phyloP scores from a whole-genome alignment of 2,888 invertebrate genomes.

The Blastobasis adustella region DNA sequence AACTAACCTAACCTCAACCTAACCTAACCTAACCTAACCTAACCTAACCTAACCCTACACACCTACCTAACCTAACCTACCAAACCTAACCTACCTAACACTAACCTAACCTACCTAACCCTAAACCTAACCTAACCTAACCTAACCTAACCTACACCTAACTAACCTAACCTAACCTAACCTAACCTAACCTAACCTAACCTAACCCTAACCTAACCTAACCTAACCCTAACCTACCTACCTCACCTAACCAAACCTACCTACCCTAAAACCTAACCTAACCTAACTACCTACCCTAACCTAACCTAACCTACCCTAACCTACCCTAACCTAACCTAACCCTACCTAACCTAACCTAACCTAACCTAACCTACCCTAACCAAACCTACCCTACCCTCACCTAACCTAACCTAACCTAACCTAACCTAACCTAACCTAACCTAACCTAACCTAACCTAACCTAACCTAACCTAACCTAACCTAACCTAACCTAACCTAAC shows the following conservation, averaged over 20 bases:
- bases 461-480: neutral
- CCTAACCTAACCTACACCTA: constrained; percentile 2
- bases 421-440: neutral
- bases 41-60: constrained; percentile 2
- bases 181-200: constrained; percentile 4
- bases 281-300: neutral
- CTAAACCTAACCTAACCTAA: constrained; percentile 3
- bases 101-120: constrained; percentile 1
- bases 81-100: constrained; percentile 1
- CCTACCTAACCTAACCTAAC: no score
- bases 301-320: no score
- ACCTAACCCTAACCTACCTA: constrained; percentile 8
- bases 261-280: no score
- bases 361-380: no score
- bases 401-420: neutral
- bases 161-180: constrained; percentile 2
- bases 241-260: constrained; percentile 4
- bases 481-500: neutral
- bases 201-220: constrained; percentile 7
- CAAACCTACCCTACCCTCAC: no score
- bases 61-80: constrained; percentile 2
- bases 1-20: neutral
- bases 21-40: constrained; percentile 2
- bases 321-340: no score
- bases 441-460: neutral